Conservation (phyloP, 1,140 invertebrate species). For the Gonatopus flavifemur region DNA sequence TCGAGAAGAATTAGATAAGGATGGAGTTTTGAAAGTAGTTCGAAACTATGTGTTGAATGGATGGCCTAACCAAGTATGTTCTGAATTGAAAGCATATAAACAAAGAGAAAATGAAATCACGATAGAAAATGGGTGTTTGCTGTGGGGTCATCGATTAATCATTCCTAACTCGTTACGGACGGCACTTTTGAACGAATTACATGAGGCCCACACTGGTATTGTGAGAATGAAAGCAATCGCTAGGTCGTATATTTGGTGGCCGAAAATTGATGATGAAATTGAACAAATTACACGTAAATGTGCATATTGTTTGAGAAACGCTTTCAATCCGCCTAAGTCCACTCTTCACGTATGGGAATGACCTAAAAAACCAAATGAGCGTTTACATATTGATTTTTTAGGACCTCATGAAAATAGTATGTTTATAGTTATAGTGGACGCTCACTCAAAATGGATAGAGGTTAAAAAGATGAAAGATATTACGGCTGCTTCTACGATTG, state of each 20-base stretch:
- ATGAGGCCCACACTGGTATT: slow-evolving; percentile 33
- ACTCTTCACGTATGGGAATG: slow-evolving; percentile 29
- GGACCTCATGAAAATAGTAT: slow-evolving; percentile 31
- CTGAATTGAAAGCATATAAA: background rate
- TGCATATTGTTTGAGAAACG: slow-evolving; percentile 6
- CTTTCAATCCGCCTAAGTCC: background rate
- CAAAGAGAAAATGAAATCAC: slow-evolving; percentile 14
- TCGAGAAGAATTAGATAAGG: background rate
- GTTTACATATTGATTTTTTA: slow-evolving; percentile 39
- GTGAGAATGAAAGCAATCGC: slow-evolving; percentile 38
- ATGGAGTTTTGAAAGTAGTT: background rate
- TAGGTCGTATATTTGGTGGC: too few species aligned
- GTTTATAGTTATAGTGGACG: slow-evolving; percentile 37
- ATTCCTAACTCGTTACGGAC: slow-evolving; percentile 25
- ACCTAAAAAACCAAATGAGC: slow-evolving; percentile 25
- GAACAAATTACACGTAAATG: slow-evolving; percentile 19
- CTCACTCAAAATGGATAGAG: slow-evolving; percentile 37
- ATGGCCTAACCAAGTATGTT: slow-evolving; percentile 9
- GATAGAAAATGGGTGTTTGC: slow-evolving; percentile 27
- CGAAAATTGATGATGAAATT: slow-evolving; percentile 23
- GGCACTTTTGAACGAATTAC: slow-evolving; percentile 33
- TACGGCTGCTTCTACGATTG: slow-evolving; percentile 18
- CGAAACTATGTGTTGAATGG: background rate
- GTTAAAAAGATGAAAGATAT: slow-evolving; percentile 28
- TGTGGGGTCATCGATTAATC: slow-evolving; percentile 35